Base-by-base conservation (phyloP, 2,888 invertebrate species). In the Patella depressa region DNA sequence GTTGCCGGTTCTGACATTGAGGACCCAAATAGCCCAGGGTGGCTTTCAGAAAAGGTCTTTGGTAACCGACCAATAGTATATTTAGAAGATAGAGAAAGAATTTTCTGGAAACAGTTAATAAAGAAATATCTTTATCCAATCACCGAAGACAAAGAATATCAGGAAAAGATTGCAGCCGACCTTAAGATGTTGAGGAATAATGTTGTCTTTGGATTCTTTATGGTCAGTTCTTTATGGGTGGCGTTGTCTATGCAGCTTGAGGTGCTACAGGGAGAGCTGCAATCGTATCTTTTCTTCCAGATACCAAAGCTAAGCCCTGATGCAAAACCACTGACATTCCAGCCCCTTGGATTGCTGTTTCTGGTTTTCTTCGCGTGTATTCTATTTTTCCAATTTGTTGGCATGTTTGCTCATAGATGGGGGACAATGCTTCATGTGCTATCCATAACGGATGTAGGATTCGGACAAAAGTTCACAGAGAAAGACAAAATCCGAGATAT, bases 351-450 rank as follows among this genome's bases (percentile, higher is more conserved):
- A 93, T 93, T 99, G 80, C 97, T 98, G 34, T 98, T 99, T 91
- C 97, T 99, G 84, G 96, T 97, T 93, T 98, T 99, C 94, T 99
- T 99, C 93, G 98, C 98, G 55, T 93, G 97, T 87, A 98, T 99
- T 93, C 93, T 99, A 92, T 93, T 98, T 69, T 97, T 98, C 87
- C 98, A 99, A 93, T 99, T 99, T 92, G 94, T 95, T 75, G 98
- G 98, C 85, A 99, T 99, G 98, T 94, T 99, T 93, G 97, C 98
- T 94, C 99, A 99, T 95, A 75, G 99, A 88, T 98, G 99, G 91
- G 98, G 98, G 89, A 99, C 99, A 1, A 93, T 99, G 80, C 96
- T 98, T 2, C 99, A 99, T 91, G 98, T 99, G 89, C 93, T 99
- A 90, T 96, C 99, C 71, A 98, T 98, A 9, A 98, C 98, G 9